Evolutionary conservation across 1,140 invertebrate genomes (phyloP), one percentile per base, ranked within the genome.

Genomic region (Atta colombica): DNA sequence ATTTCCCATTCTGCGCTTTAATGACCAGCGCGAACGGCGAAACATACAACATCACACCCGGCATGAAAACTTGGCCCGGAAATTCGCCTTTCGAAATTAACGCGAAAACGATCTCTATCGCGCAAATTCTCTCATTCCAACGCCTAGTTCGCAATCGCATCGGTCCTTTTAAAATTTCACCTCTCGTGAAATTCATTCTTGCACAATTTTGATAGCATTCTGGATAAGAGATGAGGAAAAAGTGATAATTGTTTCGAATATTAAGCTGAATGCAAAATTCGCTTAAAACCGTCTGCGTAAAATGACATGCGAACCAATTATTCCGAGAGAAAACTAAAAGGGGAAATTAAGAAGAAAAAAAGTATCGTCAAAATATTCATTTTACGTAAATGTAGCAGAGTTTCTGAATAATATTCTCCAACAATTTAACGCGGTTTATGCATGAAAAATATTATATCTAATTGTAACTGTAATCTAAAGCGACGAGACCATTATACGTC

Each of bases 81-180:
- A 31, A 58, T 80, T 86, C 39, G 39, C 60, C 49, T 61, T 74
- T 68, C 28, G 66, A 72, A 63, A 82, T 69, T 65, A 81, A 85
- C 63, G 74, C 60, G 25, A 77, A 85, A 85, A 28, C 81, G 82
- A 85, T 85, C 75, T 53, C 49, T 78, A 85, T 78, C 82, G 49
- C 31, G 31, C 28, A n/a, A 65, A 55, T 18, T 45, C 16, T 21
- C 61, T 68, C 60, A 55, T 45, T 45, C 25, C 35, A 35, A 18
- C 55, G 28, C 8, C 10, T 53, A 31, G 12, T 60, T 25, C 25
- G 31, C 31, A 35, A 25, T 25, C 49, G 51, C 53, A n/a, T 14
- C 18, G n/a, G n/a, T 18, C 80, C 55, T 75, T 84, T 84, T 75
- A 75, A 84, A 84, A 74, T 84, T 75, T 75, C 49, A 84, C 39